Percentiles rank a stretch among this genome's conserved stretches.
These are phyloP conservation scores for Enhydra lutris DNA, from an alignment of 2,113 vertebrate species.

Conservation along the genomic window DNA sequence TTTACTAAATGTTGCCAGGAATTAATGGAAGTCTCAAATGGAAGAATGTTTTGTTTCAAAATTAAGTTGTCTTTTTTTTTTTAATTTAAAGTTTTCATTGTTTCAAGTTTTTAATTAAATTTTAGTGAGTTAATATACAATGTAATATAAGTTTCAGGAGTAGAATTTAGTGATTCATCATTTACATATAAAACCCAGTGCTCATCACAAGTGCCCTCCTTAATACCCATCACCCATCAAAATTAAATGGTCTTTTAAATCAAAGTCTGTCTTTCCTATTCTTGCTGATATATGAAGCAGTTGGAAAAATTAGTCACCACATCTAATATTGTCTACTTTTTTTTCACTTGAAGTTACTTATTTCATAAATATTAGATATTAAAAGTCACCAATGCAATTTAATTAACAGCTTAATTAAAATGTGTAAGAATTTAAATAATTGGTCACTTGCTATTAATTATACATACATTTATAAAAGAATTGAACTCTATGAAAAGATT, in stretches of 20 bases:
- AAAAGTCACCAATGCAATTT: neutral
- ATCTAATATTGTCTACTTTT: neutral
- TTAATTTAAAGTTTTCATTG: neutral
- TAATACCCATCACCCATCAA: neutral
- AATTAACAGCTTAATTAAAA: constrained; percentile 44
- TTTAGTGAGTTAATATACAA: neutral
- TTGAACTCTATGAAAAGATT: neutral
- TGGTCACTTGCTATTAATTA: neutral
- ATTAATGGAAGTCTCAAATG: neutral
- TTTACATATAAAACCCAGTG: neutral
- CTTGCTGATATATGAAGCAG: neutral
- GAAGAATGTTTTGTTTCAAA: neutral
- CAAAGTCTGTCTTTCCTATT: neutral
- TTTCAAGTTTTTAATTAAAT: neutral
- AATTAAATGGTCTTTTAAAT: neutral
- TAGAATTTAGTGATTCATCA: neutral
- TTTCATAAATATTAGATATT: neutral
- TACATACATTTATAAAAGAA: neutral
- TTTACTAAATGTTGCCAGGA: neutral
- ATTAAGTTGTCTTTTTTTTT: neutral
- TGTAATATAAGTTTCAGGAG: neutral
- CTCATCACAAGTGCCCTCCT: neutral
- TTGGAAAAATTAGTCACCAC: neutral
- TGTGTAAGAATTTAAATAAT: neutral
- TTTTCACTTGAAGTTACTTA: neutral